These are phyloP conservation scores for Papilio polyxenes DNA, from an alignment of 1,140 invertebrate genomes.

Conservation along the genomic window DNA sequence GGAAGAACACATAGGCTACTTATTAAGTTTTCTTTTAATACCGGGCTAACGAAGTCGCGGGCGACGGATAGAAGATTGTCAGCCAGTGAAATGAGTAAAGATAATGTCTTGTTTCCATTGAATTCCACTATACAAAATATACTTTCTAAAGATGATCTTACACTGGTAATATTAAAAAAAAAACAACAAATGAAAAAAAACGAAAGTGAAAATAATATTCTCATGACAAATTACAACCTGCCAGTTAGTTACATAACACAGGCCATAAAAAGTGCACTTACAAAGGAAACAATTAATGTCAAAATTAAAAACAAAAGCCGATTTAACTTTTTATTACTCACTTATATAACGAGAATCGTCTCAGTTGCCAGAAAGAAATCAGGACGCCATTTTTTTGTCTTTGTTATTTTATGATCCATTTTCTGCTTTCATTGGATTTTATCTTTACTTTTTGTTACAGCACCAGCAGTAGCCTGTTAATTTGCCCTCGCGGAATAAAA, in stretches of 20 bases:
- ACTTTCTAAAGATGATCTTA: neutral
- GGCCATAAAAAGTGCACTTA: slow-evolving; percentile 32
- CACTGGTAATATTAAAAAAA: neutral
- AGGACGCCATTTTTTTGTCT: neutral
- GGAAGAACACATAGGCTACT: too few species aligned
- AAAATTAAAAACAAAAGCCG: slow-evolving; percentile 35
- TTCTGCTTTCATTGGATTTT: too few species aligned
- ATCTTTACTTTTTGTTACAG: too few species aligned
- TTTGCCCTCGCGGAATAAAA: too few species aligned
- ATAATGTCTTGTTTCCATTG: too few species aligned
- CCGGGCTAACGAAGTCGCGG: too few species aligned
- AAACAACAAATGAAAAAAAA: neutral
- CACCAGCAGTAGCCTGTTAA: too few species aligned
- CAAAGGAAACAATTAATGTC: slow-evolving; percentile 29
- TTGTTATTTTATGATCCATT: neutral
- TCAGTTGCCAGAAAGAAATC: neutral
- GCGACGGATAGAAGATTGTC: too few species aligned
- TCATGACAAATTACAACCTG: slow-evolving; percentile 31
- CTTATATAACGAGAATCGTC: slow-evolving; percentile 17
- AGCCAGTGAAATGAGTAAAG: too few species aligned
- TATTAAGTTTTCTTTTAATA: too few species aligned
- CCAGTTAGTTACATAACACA: slow-evolving; percentile 19
- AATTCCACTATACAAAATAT: neutral
- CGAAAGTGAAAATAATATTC: slow-evolving; percentile 26
- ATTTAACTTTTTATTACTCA: slow-evolving; percentile 29